phyloP scores from a whole-genome alignment of 2,888 invertebrate species.

The Chironomus riparius region DNA sequence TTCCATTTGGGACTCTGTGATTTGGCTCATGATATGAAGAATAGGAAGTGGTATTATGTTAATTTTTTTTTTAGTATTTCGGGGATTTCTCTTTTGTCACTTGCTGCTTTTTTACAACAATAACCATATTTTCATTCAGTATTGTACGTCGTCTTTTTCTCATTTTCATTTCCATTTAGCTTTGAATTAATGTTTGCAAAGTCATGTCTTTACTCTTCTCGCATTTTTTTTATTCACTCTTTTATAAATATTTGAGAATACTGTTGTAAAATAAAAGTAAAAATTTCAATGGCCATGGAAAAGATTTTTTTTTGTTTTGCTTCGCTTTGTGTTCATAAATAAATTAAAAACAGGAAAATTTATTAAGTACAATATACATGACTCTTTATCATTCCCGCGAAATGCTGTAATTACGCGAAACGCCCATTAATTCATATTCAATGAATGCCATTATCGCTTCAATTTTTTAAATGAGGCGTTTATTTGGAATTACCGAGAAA shows the following conservation, averaged over 20 bases:
- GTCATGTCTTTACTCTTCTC: constrained; percentile 1
- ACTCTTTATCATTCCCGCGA: neutral
- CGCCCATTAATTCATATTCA: neutral
- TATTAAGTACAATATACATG: neutral
- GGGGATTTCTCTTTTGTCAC: constrained; percentile 6
- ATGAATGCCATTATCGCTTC: neutral
- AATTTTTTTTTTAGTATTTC: neutral
- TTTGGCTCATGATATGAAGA: constrained; percentile 3
- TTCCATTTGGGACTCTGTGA: neutral
- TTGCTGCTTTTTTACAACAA: neutral
- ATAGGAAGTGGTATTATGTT: constrained; percentile 19
- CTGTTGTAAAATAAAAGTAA: neutral
- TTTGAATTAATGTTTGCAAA: constrained; percentile 4
- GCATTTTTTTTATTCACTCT: no score
- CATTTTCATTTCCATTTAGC: neutral
- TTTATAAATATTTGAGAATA: neutral
- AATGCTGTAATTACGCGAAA: neutral
- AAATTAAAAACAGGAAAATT: no score
- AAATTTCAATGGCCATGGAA: neutral
- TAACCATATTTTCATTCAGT: neutral
- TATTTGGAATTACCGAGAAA: no score
- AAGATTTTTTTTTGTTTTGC: neutral
- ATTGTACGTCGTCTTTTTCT: neutral
- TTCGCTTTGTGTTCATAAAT: no score
- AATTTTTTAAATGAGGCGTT: neutral